A percentile compares a stretch with the other conserved stretches of the same genome.
Evolutionary conservation across 2,797 vertebrate species (phyloP).

Genomic region (Mus minutoides): DNA sequence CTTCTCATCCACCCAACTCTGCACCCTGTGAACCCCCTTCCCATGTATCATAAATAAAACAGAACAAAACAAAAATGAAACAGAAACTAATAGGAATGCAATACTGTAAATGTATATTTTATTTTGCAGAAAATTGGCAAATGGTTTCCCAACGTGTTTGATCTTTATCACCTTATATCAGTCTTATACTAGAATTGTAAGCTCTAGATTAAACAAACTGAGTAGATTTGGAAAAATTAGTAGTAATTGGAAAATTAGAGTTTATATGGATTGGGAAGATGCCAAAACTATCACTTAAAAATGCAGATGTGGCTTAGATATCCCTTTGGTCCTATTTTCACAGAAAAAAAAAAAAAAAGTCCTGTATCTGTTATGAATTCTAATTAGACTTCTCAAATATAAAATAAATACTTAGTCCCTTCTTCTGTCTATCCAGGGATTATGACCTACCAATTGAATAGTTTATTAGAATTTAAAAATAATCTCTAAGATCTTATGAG

Average conservation of each 20-base stretch:
- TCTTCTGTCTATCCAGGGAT: not conserved
- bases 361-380: not conserved
- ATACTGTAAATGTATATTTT: not conserved
- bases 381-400: not conserved
- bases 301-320: not conserved
- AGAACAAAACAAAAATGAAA: not conserved
- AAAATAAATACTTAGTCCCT: not conserved
- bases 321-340: not conserved
- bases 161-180: not conserved
- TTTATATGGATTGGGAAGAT: not conserved
- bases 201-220: not conserved
- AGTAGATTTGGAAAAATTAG: not conserved
- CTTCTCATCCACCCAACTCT: not conserved
- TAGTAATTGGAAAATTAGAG: not conserved
- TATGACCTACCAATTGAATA: not conserved
- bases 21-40: not conserved
- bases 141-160: not conserved
- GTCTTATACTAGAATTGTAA: not conserved
- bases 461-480: not conserved
- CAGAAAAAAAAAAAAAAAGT: not conserved
- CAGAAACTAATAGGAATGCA: not conserved
- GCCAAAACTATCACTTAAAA: not conserved
- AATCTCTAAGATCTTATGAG: not conserved
- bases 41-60: not conserved
- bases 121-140: not conserved